Base-by-base conservation (phyloP, 2,888 invertebrate genomes). In the Cheiracanthium punctorium region DNA sequence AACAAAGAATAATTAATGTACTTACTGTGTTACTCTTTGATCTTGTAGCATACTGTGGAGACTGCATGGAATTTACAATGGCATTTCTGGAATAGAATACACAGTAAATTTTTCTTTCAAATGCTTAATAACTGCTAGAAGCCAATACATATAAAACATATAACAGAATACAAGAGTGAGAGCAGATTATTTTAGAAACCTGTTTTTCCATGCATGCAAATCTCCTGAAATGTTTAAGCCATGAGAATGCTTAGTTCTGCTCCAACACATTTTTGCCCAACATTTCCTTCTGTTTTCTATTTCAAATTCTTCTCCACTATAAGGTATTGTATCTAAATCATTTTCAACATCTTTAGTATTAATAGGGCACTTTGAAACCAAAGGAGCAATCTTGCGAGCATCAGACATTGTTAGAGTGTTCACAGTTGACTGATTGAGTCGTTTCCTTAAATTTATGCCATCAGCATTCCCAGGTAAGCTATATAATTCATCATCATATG, bases 191-290 rank as follows among this genome's bases (percentile, higher is more conserved):
- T 4, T 7, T 37, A n/a, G 37, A 37, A 37, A 37, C 37, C 37
- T 37, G 37, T 37, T 37, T 37, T 4, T 37, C 37, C 37, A 37
- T 7, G 4, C 37, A 37, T 37, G 37, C 37, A 37, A 37, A 37
- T 37, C 37, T 10, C 10, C 10, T 37, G 37, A 37, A 10, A 37
- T 37, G 37, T 37, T 10, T 37, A n/a, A n/a, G 65, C 48, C 71
- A 80, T 86, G 86, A 8, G 86, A 86, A 86, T 86, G 86, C 17
- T 65, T 71, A 12, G 32, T 67, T 4, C 17, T 48, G 65, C 86
- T 86, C 41, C 80, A 80, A 33, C 86, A 86, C 14, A 28, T 41
- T 48, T 58, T 80, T 14, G 71, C 30, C 80, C 80, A 80, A 29
- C 86, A 86, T n/a, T 80, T 72, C 58, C 85, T 85, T n/a, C n/a